Evolutionary conservation across 2,113 vertebrate species (phyloP), one percentile per base, ranked within the genome.

Genomic region (Patagioenas fasciata): DNA sequence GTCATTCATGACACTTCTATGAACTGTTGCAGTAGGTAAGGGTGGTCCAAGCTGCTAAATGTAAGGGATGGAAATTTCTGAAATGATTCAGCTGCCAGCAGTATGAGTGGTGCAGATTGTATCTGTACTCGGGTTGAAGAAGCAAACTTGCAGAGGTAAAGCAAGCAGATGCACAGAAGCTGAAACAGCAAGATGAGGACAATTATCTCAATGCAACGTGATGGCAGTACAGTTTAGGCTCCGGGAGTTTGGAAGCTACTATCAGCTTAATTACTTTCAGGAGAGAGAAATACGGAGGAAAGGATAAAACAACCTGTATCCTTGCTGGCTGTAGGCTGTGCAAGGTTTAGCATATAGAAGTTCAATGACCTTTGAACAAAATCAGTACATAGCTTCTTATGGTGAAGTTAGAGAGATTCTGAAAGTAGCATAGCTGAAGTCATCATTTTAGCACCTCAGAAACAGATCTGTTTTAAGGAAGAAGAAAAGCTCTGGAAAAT

Each of bases 81-180:
- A 48, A 85, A 40, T 28, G 4, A 13, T 61, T 69, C n/a, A 12
- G 12, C 10, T 85, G 26, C 42, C 74, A 70, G n/a, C 38, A 60
- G 11, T 28, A 60, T 0, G 0, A 44, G 29, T 29, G 26, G 25
- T 50, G 60, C 28, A 24, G 24, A 11, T 12, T 57, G 10, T 47
- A 6, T 32, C 62, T 67, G 31, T 57, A 31, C 14, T 20, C 47
- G 54, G 8, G 23, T 6, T 9, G 31, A 72, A 21, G 34, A 66
- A 54, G 61, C 56, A 90, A 32, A 36, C 34, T 84, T 60, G 48
- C 20, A 61, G 38, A 64, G 17, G 31, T 26, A 80, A 89, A 89
- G 26, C 70, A 62, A 79, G 53, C 19, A 40, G 53, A 42, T 11
- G 8, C 13, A 28, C 60, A 74, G 74, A 84, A 83, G 40, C 11